Percentiles rank a stretch among this genome's conserved stretches.
Conservation (phyloP, 2,797 vertebrate species). For the Myiothlypis chrysogaster region DNA sequence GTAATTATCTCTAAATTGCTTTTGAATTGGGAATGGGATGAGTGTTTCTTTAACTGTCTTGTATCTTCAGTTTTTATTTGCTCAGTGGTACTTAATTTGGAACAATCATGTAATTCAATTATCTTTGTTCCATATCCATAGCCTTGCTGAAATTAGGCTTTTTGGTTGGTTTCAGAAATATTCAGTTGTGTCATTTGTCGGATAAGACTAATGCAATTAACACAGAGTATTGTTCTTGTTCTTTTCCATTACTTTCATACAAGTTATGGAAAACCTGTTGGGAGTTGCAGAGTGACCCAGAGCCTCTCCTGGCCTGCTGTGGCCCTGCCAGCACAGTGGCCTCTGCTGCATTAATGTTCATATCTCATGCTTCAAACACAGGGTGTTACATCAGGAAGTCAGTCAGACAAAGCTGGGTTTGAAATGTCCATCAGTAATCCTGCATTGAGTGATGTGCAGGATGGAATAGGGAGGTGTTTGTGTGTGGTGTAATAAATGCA, state of each 20-base stretch:
- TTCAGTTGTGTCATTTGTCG: neutral
- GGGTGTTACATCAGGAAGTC: neutral
- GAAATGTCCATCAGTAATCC: neutral
- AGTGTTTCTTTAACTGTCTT: neutral
- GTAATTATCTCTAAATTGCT: conserved; percentile 14
- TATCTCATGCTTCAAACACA: neutral
- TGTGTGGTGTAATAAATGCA: neutral
- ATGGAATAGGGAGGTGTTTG: neutral
- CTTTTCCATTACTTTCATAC: neutral
- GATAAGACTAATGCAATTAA: neutral
- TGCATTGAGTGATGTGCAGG: neutral
- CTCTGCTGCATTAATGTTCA: neutral
- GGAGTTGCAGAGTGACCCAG: neutral
- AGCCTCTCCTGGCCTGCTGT: accelerated
- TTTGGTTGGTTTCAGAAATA: neutral
- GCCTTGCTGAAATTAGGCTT: neutral
- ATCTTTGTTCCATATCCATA: neutral
- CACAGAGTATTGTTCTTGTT: neutral
- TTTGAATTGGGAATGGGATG: neutral
- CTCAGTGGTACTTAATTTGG: neutral
- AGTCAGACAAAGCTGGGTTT: neutral
- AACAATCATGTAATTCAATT: conserved; percentile 9
- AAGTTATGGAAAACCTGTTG: neutral
- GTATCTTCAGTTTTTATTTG: neutral
- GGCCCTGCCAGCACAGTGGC: accelerated